Base-by-base conservation (phyloP, 2,797 vertebrate genomes). In the Tarsius wallacei region DNA sequence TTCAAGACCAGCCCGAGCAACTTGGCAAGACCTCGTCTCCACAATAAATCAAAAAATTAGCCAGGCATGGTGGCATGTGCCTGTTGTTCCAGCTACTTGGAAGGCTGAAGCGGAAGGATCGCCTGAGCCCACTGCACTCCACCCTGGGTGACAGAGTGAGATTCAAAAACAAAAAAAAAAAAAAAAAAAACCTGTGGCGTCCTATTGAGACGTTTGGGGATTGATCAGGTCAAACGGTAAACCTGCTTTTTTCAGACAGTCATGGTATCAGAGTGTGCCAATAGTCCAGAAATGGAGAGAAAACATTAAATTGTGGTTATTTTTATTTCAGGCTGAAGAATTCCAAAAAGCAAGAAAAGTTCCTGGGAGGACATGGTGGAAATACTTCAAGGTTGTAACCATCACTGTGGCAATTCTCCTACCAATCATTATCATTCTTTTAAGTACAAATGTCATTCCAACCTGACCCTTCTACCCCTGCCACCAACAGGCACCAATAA, bases 311-410 rank as follows among this genome's bases (percentile, higher is more conserved):
- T 73, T 33, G 5, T 83, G 49, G 81, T 93, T 88, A 55, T 89
- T 97, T 96, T 98, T 86, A 91, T 98, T 98, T 97, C 98, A 99
- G 99, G 99, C 99, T 0, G 98, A 99, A 96, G 99, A 99, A 12
- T 99, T 99, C 97, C 98, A 99, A 86, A 99, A 98, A 96, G 99
- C 98, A 1, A 99, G 98, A 8, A 98, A 98, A 10, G 98, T 99
- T 64, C 98, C 99, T 94, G 98, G 99, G 93, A 99, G 99, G 93
- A 99, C 99, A 98, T 99, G 99, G 99, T 99, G 99, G 99, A 99
- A 98, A 98, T 99, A 99, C 91, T 98, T 98, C 64, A 99, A 99
- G 98, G 99, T 99, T 98, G 97, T 99, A 33, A 97, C 99, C 55
- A 99, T 99, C 13, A 97, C 98, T 21, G 22, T 99, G 17, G 97